These are phyloP conservation scores for Eulemur rufifrons DNA, from an alignment of 2,113 vertebrate genomes.

Conservation along the genomic window DNA sequence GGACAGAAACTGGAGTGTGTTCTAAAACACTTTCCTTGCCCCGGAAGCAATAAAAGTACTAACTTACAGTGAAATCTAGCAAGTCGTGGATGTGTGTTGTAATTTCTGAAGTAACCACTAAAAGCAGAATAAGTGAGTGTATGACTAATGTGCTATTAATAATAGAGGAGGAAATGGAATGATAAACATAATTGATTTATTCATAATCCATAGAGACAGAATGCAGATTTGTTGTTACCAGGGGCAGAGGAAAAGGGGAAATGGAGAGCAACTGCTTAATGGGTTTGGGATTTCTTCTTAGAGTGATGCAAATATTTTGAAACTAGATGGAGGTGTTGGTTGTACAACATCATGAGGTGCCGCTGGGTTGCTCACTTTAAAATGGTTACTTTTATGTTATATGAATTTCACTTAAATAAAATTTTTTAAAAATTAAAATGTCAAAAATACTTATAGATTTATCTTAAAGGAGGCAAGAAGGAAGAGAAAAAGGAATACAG, in stretches of 20 bases:
- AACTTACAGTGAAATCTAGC: background rate
- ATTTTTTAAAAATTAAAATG: background rate
- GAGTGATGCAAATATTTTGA: background rate
- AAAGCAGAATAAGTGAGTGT: conserved; percentile 2
- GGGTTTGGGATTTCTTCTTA: background rate
- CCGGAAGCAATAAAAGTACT: background rate
- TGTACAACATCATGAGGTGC: background rate
- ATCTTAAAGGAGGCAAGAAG: conserved; percentile 1
- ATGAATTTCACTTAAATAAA: conserved; percentile 9
- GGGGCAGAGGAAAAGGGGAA: background rate
- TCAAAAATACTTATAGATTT: background rate
- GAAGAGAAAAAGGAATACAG: background rate
- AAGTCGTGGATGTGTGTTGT: background rate
- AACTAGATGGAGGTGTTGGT: background rate
- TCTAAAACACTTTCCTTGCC: background rate
- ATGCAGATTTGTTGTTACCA: background rate
- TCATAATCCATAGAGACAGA: background rate
- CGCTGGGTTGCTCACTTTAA: background rate
- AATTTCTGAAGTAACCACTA: background rate
- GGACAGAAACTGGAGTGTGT: background rate
- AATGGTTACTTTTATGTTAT: background rate
- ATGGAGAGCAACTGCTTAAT: background rate
- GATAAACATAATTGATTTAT: background rate
- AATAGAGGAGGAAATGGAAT: background rate
- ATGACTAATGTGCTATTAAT: background rate